Percentiles rank a stretch among this genome's conserved stretches.
phyloP scores from a whole-genome alignment of 64 coral and sea anemone species.

The Trachythela sp. region DNA sequence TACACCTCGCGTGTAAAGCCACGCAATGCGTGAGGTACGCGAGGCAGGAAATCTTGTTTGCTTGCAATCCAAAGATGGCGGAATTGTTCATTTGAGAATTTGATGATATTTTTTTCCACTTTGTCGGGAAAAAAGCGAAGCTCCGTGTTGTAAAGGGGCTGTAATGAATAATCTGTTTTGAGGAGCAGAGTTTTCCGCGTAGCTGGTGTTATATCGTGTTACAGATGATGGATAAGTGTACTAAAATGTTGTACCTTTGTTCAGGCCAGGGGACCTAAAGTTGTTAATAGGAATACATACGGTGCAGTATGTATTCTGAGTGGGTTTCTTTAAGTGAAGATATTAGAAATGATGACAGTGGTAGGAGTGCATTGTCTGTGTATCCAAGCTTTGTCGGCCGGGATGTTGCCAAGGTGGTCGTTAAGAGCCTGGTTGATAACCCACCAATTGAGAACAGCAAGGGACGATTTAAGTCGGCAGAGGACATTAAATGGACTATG shows the following conservation, averaged over 20 bases:
- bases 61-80: slow-evolving; percentile 22
- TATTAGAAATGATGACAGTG: slow-evolving; percentile 53
- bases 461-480: slow-evolving; percentile 30
- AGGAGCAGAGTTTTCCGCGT: not conserved
- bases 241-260: not conserved
- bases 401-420: slow-evolving; percentile 67
- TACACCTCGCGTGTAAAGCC: not conserved
- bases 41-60: not conserved
- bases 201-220: not conserved
- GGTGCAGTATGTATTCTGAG: slow-evolving; percentile 81
- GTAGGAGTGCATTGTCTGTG: slow-evolving; percentile 67
- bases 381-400: slow-evolving; percentile 68
- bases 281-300: slow-evolving; percentile 8
- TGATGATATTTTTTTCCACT: not conserved
- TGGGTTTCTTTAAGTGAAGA: slow-evolving; percentile 83
- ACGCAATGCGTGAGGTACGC: not conserved
- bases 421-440: slow-evolving; percentile 61
- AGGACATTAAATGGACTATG: slow-evolving; percentile 88
- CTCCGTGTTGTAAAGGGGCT: not conserved
- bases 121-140: not conserved
- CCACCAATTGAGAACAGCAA: slow-evolving; percentile 41
- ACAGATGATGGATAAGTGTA: not conserved
- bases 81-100: slow-evolving; percentile 25
- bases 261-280: not conserved
- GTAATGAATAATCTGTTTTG: not conserved